Percentiles rank a stretch among this genome's conserved stretches.
Conservation (phyloP, 2,113 vertebrate genomes). For the Dicrurus megarhynchus region DNA sequence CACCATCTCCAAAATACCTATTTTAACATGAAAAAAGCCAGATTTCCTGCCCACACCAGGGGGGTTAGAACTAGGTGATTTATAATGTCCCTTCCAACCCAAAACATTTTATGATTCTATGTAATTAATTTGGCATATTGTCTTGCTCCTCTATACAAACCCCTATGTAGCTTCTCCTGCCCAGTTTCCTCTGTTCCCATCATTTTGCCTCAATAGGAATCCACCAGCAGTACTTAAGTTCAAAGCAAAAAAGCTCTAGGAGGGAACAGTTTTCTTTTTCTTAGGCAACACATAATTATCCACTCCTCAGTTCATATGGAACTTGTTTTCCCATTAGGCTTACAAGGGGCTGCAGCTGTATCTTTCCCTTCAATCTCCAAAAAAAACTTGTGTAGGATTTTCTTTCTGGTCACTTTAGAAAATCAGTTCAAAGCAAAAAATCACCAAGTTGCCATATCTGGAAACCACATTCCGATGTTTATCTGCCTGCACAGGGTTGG, state of each 20-base stretch:
- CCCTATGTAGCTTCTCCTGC: background rate
- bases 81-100: background rate
- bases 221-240: background rate
- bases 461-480: background rate
- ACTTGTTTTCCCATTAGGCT: background rate
- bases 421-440: background rate
- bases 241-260: background rate
- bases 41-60: background rate
- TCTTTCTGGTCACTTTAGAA: background rate
- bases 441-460: background rate
- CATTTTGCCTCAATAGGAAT: background rate
- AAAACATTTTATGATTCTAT: background rate
- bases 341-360: slow-evolving; percentile 22
- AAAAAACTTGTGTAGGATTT: background rate
- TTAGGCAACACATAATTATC: slow-evolving; percentile 48
- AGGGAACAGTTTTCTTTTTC: background rate
- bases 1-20: background rate
- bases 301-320: background rate
- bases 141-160: background rate
- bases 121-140: background rate
- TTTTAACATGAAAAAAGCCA: background rate
- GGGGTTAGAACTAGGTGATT: background rate
- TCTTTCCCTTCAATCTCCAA: background rate
- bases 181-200: background rate
- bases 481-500: rapidly evolving